phyloP scores from a whole-genome alignment of 92 coral and sea anemone genomes.

The Phymanthus crucifer region DNA sequence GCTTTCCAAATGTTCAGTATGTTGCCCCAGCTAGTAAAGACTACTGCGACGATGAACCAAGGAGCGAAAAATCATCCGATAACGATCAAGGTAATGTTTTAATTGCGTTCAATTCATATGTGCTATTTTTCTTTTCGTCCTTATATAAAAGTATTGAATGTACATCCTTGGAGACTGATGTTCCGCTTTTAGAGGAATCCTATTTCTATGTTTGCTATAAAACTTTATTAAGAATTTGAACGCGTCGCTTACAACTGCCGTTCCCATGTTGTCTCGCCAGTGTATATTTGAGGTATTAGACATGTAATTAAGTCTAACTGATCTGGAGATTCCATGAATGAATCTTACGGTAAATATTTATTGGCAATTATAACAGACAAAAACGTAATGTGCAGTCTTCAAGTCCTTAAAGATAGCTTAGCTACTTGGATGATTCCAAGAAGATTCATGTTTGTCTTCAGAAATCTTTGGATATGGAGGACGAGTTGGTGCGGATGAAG shows the following conservation, averaged over 20 bases:
- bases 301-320: not conserved
- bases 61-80: conserved; percentile 46
- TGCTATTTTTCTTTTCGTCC: not conserved
- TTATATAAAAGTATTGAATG: not conserved
- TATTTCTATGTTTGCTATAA: not conserved
- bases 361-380: not conserved
- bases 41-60: conserved; percentile 25
- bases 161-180: not conserved
- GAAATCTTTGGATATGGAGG: not conserved
- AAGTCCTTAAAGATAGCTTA: conserved; percentile 7
- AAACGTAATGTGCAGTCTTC: not conserved
- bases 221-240: not conserved
- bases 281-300: not conserved
- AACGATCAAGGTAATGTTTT: conserved; percentile 31
- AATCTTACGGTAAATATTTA: not conserved
- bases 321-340: not conserved
- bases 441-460: not conserved
- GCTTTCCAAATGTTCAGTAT: not conserved
- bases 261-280: not conserved
- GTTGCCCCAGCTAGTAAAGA: conserved; percentile 10
- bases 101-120: not conserved
- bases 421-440: not conserved
- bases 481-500: not conserved
- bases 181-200: not conserved
- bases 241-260: not conserved